Base-by-base conservation (phyloP, 2,113 vertebrate genomes). In the Pseudorectes ferrugineus region DNA sequence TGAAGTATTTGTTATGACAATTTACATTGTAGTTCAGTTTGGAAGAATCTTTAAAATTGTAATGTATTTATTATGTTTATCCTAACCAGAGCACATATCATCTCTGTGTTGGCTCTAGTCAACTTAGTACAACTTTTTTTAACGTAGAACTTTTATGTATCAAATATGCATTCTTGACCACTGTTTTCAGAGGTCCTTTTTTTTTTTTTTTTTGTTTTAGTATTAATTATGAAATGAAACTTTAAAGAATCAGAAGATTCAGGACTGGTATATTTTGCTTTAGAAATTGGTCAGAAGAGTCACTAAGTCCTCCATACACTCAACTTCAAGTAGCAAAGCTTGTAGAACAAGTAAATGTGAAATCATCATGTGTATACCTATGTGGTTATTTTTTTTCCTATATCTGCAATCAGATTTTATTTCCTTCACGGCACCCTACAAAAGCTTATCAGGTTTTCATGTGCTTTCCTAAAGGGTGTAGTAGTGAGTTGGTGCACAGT, bases 241-340 rank as follows among this genome's bases (percentile, higher is more conserved):
- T 75, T 78, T 1, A 11, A 77, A 52, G 21, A 46, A 26, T 48
- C 10, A 16, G 22, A 72, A 54, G 16, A 51, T 67, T 73, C 33
- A 55, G 29, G 46, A 8, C 7, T 67, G 17, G 3, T 51, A 2
- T 76, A 46, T 68, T 93, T 92, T 76, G n/a, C 20, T 73, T 84
- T 76, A 22, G 29, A 55, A 72, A 35, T 28, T 33, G 7, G 25
- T 63, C 11, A 51, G 70, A 81, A 38, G 59, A 70, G 36, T 89
- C 45, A 57, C 6, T 22, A 36, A 25, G 11, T 42, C 1, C 0
- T 85, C 12, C 4, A 8, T 8, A 8, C 49, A 49, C 20, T 38
- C 21, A 65, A 49, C 17, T 63, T 68, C 6, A 48, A 72, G 40
- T 40, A n/a, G 15, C 74, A 61, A 68, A 67, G 42, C 25, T 40